Percentiles rank a stretch among this genome's conserved stretches.
Evolutionary conservation across 2,113 vertebrate genomes (phyloP).

Genomic region (Lepisosteus osseus): DNA sequence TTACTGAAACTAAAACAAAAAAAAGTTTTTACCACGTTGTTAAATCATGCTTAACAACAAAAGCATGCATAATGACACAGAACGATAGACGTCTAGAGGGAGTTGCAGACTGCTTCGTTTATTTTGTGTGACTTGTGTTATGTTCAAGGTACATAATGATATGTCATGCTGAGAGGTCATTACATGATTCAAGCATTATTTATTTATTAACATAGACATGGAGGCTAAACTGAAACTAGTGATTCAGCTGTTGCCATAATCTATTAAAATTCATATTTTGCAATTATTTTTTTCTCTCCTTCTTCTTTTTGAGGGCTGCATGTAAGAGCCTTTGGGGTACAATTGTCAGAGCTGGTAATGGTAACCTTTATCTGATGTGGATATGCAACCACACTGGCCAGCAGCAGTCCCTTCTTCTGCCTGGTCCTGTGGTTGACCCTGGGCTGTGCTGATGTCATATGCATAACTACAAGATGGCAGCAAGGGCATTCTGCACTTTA

Average conservation of each 20-base stretch:
- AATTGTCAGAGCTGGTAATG: constrained; percentile 58
- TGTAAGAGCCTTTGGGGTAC: constrained; percentile 53
- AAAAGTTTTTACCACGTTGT: too few species aligned
- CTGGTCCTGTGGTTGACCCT: not conserved
- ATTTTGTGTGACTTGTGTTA: too few species aligned
- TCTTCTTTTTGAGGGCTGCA: constrained; percentile 39
- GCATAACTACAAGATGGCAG: constrained; percentile 4
- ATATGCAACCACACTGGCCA: constrained; percentile 57
- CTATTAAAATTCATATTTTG: constrained; percentile 24
- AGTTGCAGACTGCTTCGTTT: too few species aligned
- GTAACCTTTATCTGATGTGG: constrained; percentile 61
- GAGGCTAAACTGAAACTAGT: not conserved
- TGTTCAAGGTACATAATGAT: not conserved
- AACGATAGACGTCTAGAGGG: too few species aligned
- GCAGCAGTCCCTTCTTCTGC: constrained; percentile 39
- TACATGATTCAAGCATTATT: not conserved
- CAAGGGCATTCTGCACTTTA: constrained; percentile 4
- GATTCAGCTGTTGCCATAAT: constrained; percentile 25
- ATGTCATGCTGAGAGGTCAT: not conserved
- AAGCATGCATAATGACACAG: too few species aligned
- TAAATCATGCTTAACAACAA: too few species aligned
- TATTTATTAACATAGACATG: not conserved
- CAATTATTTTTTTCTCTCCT: constrained; percentile 24
- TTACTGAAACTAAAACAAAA: too few species aligned
- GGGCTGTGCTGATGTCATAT: not conserved